Evolutionary conservation across 2,888 invertebrate species (phyloP), one percentile per base, ranked within the genome.

Genomic region (Cephus rjabovi): DNA sequence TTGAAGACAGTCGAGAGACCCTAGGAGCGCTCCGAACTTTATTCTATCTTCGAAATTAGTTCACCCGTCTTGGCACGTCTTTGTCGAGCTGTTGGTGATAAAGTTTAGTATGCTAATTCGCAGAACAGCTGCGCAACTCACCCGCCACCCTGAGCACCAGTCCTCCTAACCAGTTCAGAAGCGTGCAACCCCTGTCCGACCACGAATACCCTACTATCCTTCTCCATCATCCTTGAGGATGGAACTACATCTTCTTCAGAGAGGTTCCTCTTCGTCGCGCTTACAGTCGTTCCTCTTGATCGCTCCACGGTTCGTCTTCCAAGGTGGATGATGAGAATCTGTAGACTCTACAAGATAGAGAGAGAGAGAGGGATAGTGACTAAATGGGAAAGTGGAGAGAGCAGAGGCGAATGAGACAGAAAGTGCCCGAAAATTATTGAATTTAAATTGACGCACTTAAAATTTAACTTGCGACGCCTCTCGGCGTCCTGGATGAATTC

Each of bases 101-200:
- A 91, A 91, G 91, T 91, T 91, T 91, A 91, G 90, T 91, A 91
- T 91, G 91, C 90, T 91, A 91, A 91, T 91, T 91, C 88, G 86
- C 82, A 88, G 90, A 91, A 90, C 91, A 91, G 91, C 91, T 91
- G 91, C 88, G 87, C 89, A 85, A 83, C 82, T 86, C 83, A 84
- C 78, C 80, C 81, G 78, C 79, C 81, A 79, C 75, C 69, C 56
- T 37, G 40, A 77, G 69, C 33, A 83, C 82, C 80, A 82, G 82
- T 75, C 79, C 33, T 71, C 31, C 71, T 15, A 71, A 33, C 71
- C 71, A 33, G 31, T 71, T 71, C 33, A 71, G 40, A 56, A 33
- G 30, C 71, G 31, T 71, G 31, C 71, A 71, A 71, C 71, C 71
- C 15, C 71, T 71, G 31, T 15, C 12, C 71, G 12, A 71, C 33